Evolutionary conservation across 2,113 vertebrate genomes (phyloP).

Genomic region (Coryphaenoides rupestris): DNA sequence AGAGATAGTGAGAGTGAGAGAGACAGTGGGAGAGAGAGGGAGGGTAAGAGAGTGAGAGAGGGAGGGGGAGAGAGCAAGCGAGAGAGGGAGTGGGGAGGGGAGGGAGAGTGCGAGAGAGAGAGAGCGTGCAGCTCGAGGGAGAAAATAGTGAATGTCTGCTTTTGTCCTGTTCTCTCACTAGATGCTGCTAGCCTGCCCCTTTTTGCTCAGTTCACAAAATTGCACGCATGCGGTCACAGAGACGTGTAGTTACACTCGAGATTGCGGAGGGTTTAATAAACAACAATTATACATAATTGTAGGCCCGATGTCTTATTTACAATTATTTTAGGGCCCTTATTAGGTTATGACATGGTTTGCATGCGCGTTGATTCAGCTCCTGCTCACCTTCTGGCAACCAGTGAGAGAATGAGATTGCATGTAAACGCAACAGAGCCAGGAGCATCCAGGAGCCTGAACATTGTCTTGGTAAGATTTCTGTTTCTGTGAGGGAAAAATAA

Average conservation of each 20-base stretch:
- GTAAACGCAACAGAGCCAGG: slow-evolving; percentile 1
- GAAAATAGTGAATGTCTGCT: slow-evolving; percentile 42
- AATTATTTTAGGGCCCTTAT: neutral
- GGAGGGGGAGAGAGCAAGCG: too few relatives aligned
- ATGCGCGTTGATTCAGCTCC: slow-evolving; percentile 12
- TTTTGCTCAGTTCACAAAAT: slow-evolving; percentile 40
- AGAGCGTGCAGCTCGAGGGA: slow-evolving; percentile 19
- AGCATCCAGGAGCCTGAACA: neutral
- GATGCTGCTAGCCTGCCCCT: slow-evolving; percentile 74
- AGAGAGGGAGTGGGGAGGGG: slow-evolving; percentile 5
- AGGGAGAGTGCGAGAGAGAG: slow-evolving; percentile 22
- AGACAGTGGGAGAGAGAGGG: too few relatives aligned
- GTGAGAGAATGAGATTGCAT: slow-evolving; percentile 16
- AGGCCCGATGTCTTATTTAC: neutral
- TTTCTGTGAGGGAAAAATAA: neutral
- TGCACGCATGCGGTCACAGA: too few relatives aligned
- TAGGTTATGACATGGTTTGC: slow-evolving; percentile 1
- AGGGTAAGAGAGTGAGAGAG: too few relatives aligned
- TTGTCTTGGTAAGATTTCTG: neutral
- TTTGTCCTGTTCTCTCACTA: slow-evolving; percentile 71
- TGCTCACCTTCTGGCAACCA: slow-evolving; percentile 53
- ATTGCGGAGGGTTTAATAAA: too few relatives aligned
- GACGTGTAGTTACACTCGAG: too few relatives aligned
- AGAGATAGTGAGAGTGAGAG: too few relatives aligned
- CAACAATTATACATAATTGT: neutral